A percentile compares a stretch with the other conserved stretches of the same genome.
Conservation (phyloP, 2,113 vertebrate genomes). For the Chiloscyllium plagiosum region DNA sequence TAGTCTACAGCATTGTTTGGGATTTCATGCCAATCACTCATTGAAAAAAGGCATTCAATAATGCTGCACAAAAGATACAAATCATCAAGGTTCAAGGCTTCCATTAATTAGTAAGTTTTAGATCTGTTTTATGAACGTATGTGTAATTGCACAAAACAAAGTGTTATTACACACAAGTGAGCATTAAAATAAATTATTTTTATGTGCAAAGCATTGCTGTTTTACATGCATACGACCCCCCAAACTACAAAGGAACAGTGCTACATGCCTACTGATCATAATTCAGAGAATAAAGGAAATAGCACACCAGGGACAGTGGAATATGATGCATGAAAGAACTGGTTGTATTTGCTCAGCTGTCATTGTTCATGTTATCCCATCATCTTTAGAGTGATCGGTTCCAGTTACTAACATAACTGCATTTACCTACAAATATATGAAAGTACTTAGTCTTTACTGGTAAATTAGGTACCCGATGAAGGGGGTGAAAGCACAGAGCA, state of each 20-base stretch:
- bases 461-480: neutral
- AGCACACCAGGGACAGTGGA: neutral
- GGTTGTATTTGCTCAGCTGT: neutral
- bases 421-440: neutral
- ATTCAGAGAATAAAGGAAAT: neutral
- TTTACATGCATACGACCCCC: neutral
- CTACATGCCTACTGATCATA: neutral
- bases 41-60: neutral
- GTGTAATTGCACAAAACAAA: neutral
- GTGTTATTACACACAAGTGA: neutral
- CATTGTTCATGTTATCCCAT: neutral
- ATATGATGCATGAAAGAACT: neutral
- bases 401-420: neutral
- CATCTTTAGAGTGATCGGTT: neutral
- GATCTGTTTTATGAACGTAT: neutral
- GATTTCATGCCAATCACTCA: neutral
- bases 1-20: neutral
- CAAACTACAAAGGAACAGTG: neutral
- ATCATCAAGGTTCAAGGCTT: neutral
- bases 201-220: neutral
- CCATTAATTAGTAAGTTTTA: neutral
- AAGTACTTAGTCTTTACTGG: neutral
- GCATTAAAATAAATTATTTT: slow-evolving; percentile 6
- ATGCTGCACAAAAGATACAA: too few relatives aligned
- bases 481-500: neutral